These are phyloP conservation scores for Malthinus seriepunctatus DNA, from an alignment of 2,888 invertebrate genomes.

Conservation along the genomic window DNA sequence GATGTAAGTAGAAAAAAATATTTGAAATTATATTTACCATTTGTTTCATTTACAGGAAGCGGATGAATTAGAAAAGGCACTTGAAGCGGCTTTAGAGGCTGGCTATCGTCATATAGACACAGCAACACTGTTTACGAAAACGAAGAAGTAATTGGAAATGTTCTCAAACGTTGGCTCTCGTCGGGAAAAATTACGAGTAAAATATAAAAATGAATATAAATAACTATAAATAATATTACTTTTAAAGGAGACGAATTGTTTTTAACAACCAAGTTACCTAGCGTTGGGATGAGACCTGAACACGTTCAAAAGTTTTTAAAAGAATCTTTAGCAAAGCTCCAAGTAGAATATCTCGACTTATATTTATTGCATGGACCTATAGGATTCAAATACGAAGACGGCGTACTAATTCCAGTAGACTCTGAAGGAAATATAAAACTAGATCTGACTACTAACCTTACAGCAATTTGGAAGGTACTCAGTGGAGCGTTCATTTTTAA, in stretches of 20 bases:
- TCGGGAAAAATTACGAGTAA: conserved; percentile 58
- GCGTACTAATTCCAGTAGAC: conserved; percentile 67
- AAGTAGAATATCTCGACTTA: conserved; percentile 79
- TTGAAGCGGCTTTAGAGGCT: conserved; percentile 70
- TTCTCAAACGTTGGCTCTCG: conserved; percentile 71
- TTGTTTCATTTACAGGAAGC: too few relatives aligned
- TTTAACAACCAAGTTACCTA: conserved; percentile 81
- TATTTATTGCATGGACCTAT: conserved; percentile 82
- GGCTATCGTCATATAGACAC: conserved; percentile 87
- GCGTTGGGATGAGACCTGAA: conserved; percentile 64
- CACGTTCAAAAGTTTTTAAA: conserved; percentile 68
- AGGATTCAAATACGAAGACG: conserved; percentile 65
- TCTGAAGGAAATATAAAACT: conserved; percentile 66
- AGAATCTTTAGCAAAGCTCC: conserved; percentile 69
- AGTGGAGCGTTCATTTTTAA: too few relatives aligned
- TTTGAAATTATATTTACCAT: too few relatives aligned
- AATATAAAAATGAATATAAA: not conserved
- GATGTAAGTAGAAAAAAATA: not conserved
- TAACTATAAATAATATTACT: not conserved
- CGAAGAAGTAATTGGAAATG: conserved; percentile 74
- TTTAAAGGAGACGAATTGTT: conserved; percentile 73
- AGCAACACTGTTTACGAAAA: conserved; percentile 75
- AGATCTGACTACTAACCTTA: conserved; percentile 70
- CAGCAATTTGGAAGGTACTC: conserved; percentile 78
- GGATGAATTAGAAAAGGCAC: conserved; percentile 69